These are phyloP conservation scores for Gadopsis bispinosus DNA, from an alignment of 2,797 vertebrate species.

Conservation along the genomic window DNA sequence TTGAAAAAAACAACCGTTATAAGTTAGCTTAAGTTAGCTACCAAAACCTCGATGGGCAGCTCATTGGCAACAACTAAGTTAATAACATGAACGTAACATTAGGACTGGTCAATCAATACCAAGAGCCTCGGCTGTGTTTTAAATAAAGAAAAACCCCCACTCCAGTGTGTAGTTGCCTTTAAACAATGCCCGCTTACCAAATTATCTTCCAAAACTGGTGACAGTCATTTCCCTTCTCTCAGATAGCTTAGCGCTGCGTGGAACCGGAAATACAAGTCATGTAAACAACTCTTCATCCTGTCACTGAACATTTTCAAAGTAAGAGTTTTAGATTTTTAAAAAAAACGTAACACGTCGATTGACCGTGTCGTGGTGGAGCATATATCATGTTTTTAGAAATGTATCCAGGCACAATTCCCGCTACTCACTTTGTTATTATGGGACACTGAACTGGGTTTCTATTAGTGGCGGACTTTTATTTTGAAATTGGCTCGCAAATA, in stretches of 20 bases:
- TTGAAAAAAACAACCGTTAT: not conserved
- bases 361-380: fast-evolving
- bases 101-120: not conserved
- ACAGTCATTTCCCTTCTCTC: constrained; percentile 37
- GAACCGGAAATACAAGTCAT: constrained; percentile 36
- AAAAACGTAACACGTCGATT: no score
- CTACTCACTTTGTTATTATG: not conserved
- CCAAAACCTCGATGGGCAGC: constrained; percentile 22
- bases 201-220: constrained; percentile 2
- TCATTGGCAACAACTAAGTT: constrained; percentile 1
- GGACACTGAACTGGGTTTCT: not conserved
- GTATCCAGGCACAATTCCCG: fast-evolving
- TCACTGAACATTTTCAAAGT: constrained; percentile 48
- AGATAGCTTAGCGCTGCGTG: constrained; percentile 21
- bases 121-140: not conserved
- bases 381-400: fast-evolving
- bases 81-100: not conserved
- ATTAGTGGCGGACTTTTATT: constrained; percentile 40
- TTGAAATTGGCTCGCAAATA: constrained; percentile 43
- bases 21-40: constrained; percentile 36
- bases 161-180: fast-evolving
- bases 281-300: constrained; percentile 70
- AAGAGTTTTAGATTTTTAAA: not conserved
- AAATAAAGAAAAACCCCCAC: not conserved
- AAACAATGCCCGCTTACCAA: constrained; percentile 25